phyloP scores from a whole-genome alignment of 2,113 vertebrate species.

The Prolemur simus region DNA sequence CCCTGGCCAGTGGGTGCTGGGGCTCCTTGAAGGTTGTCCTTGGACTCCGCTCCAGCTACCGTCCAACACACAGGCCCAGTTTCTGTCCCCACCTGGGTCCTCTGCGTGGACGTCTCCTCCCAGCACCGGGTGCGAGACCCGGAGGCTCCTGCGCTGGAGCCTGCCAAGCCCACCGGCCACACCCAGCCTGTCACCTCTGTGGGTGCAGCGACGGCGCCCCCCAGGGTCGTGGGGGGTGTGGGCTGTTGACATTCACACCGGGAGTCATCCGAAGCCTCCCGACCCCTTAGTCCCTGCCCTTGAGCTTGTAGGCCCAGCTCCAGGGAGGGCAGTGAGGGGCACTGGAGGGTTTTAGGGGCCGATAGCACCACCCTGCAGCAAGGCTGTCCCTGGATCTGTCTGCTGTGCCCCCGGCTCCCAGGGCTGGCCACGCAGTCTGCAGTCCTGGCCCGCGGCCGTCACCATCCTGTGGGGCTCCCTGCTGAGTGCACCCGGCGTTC shows the following conservation, averaged over 20 bases:
- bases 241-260: too few species aligned
- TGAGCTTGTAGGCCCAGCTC: not conserved
- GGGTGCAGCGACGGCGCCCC: accelerated
- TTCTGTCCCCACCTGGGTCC: not conserved
- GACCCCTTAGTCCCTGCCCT: too few species aligned
- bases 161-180: not conserved
- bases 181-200: not conserved
- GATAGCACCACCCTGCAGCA: not conserved
- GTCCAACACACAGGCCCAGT: too few species aligned
- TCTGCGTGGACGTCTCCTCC: not conserved
- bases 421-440: not conserved
- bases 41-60: too few species aligned
- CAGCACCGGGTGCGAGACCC: too few species aligned
- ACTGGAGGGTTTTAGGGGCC: not conserved
- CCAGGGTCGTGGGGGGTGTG: too few species aligned
- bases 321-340: accelerated
- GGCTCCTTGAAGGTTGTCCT: not conserved
- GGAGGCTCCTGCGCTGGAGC: not conserved
- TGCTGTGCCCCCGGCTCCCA: not conserved
- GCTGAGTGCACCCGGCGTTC: not conserved
- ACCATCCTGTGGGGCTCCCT: not conserved
- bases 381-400: too few species aligned
- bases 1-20: too few species aligned
- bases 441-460: too few species aligned
- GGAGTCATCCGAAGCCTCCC: too few species aligned